These are phyloP conservation scores for Magallana gigas DNA, from an alignment of 1,140 invertebrate genomes.

Conservation along the genomic window DNA sequence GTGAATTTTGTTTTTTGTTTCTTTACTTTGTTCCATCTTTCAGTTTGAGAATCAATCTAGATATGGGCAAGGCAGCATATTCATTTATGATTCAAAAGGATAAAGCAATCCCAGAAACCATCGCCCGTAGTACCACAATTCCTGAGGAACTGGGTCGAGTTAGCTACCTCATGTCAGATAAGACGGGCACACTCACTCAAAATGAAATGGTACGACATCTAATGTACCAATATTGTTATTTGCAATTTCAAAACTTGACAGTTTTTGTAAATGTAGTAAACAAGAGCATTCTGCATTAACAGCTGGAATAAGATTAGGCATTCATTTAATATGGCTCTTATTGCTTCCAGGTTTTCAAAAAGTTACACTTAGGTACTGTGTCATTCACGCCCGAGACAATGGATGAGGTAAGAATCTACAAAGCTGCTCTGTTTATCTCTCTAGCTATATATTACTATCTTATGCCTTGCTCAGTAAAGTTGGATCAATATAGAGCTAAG, in stretches of 20 bases:
- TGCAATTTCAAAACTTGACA: no score
- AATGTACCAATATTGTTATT: no score
- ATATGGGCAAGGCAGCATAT: slow-evolving; percentile 99
- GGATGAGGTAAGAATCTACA: slow-evolving; percentile 84
- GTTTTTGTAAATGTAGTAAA: no score
- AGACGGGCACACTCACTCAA: slow-evolving; percentile 98
- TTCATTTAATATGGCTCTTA: background rate
- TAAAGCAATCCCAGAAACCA: slow-evolving; percentile 93
- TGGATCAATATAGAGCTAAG: no score
- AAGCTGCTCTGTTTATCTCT: no score
- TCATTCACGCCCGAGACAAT: slow-evolving; percentile 90
- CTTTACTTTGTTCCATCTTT: slow-evolving; percentile 57
- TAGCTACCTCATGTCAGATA: slow-evolving; percentile 96
- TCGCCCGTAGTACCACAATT: slow-evolving; percentile 99
- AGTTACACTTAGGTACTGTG: slow-evolving; percentile 93
- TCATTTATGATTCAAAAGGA: slow-evolving; percentile 98
- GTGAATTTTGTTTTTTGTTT: no score
- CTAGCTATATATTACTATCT: no score
- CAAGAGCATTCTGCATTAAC: no score
- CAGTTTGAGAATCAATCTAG: slow-evolving; percentile 97
- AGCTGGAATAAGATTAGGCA: no score
- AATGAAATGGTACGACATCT: slow-evolving; percentile 92
- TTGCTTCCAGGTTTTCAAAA: slow-evolving; percentile 87
- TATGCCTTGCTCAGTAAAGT: no score
- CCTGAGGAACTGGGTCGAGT: slow-evolving; percentile 94